Percentiles rank a stretch among this genome's conserved stretches.
Conservation (phyloP, 2,113 vertebrate species). For the Calonectris borealis region DNA sequence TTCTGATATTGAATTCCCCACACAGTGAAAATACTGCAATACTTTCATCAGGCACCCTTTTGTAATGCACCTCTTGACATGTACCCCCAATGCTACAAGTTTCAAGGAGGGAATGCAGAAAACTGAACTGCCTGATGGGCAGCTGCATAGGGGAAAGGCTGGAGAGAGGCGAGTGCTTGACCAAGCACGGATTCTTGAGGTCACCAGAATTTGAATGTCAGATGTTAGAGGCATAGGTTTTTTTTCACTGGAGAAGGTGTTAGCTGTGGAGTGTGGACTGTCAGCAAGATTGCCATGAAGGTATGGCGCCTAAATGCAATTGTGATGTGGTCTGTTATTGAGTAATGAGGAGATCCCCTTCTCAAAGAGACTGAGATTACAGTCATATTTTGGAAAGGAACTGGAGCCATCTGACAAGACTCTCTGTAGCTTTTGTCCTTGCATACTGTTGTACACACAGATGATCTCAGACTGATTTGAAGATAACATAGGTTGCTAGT, state of each 20-base stretch:
- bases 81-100: background rate
- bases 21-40: background rate
- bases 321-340: background rate
- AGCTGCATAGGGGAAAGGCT: background rate
- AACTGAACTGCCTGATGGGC: background rate
- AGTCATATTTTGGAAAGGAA: background rate
- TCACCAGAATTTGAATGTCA: background rate
- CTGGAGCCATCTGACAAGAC: background rate
- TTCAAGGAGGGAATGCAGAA: background rate
- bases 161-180: background rate
- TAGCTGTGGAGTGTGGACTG: background rate
- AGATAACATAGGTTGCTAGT: no score
- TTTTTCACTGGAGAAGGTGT: background rate
- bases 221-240: background rate
- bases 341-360: accelerated
- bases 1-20: background rate
- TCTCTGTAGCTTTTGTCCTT: background rate
- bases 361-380: background rate
- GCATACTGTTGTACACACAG: accelerated
- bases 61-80: background rate
- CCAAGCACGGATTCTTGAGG: background rate
- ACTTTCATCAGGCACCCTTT: background rate
- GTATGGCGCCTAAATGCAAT: background rate
- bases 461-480: background rate
- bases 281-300: background rate